Percentiles rank a stretch among this genome's conserved stretches.
Evolutionary conservation across 2,113 vertebrate species (phyloP).

Genomic region (Pimephales promelas): DNA sequence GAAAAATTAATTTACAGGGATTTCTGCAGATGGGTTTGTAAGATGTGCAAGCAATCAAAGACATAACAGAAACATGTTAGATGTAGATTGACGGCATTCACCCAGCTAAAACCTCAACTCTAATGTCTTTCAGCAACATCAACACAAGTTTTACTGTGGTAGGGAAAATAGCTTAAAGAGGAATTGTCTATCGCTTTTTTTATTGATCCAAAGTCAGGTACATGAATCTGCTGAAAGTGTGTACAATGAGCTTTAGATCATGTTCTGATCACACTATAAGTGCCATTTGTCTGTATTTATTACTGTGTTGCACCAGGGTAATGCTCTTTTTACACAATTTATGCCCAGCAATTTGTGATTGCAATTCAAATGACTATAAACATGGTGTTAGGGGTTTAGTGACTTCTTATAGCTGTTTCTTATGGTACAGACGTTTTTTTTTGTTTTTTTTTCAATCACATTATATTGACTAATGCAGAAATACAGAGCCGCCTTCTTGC

Average conservation of each 20-base stretch:
- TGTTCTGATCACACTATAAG: conserved; percentile 1
- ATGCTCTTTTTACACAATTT: conserved; percentile 9
- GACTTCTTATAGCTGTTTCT: not conserved
- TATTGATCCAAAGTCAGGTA: not conserved
- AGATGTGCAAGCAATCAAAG: not conserved
- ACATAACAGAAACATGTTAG: not conserved
- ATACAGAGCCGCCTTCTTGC: not conserved
- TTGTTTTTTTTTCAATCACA: not conserved
- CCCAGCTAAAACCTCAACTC: not conserved
- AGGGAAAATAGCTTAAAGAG: not conserved
- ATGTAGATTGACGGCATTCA: not conserved
- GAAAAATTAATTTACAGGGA: not conserved
- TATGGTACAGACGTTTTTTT: not conserved
- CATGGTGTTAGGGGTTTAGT: not conserved
- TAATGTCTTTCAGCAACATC: not conserved
- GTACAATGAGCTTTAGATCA: conserved; percentile 33
- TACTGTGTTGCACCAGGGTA: not conserved
- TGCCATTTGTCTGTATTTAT: conserved; percentile 19
- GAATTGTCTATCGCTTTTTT: not conserved
- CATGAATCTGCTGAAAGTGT: not conserved
- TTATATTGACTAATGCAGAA: not conserved
- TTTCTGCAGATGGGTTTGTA: not conserved
- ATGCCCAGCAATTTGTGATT: conserved; percentile 22
- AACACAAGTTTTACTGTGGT: not conserved
- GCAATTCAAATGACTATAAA: conserved; percentile 10